Conservation (phyloP, 1,140 invertebrate species). For the Drosophila truncata region DNA sequence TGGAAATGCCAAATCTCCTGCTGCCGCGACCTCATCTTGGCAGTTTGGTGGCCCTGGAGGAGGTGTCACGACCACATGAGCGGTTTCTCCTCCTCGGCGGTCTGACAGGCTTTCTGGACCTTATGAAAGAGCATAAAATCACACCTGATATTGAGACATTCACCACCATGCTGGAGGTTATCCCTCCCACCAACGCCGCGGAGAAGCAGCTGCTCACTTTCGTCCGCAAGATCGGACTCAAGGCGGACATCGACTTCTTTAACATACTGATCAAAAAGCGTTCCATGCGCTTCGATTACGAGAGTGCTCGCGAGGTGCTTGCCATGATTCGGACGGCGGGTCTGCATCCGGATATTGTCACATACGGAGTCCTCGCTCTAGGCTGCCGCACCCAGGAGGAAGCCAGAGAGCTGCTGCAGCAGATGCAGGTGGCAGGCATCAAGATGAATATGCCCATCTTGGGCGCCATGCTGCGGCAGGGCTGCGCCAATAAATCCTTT, state of each 20-base stretch:
- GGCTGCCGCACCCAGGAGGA: constrained; percentile 88
- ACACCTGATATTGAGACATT: constrained; percentile 92
- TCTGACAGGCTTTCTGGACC: constrained; percentile 89
- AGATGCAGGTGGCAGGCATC: constrained; percentile 89
- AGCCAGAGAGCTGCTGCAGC: constrained; percentile 88
- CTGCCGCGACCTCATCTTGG: constrained; percentile 87
- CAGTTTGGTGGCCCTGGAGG: constrained; percentile 86
- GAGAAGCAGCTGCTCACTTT: constrained; percentile 89
- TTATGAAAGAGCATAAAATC: constrained; percentile 89
- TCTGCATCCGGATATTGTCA: constrained; percentile 91
- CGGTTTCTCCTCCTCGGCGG: constrained; percentile 94
- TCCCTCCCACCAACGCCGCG: constrained; percentile 88
- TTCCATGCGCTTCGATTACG: constrained; percentile 88
- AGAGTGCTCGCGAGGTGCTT: constrained; percentile 89
- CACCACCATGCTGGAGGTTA: constrained; percentile 90
- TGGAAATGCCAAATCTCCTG: constrained; percentile 87
- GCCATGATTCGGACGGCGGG: constrained; percentile 87
- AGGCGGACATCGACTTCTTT: constrained; percentile 92
- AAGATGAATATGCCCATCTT: constrained; percentile 91
- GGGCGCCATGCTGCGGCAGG: constrained; percentile 89
- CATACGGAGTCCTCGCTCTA: constrained; percentile 94
- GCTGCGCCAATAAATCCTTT: constrained; percentile 87
- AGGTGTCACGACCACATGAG: constrained; percentile 88
- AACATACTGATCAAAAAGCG: constrained; percentile 95
- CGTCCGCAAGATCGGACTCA: constrained; percentile 87